Evolutionary conservation across 1,140 invertebrate species (phyloP).

Genomic region (Oryzaephilus surinamensis): DNA sequence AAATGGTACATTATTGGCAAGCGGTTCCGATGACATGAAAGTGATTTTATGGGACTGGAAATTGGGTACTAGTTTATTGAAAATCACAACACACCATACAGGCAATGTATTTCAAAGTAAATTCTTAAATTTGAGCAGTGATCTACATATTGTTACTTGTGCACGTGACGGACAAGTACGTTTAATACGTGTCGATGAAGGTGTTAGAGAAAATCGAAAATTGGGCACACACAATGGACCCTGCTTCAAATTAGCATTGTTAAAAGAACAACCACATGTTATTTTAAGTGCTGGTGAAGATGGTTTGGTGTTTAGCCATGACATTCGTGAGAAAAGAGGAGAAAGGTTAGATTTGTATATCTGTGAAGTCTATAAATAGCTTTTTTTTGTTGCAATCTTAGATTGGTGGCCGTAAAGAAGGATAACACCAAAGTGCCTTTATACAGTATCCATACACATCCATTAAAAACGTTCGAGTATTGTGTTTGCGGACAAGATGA

Average conservation of each 20-base stretch:
- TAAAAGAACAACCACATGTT: slow-evolving; percentile 61
- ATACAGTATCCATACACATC: slow-evolving; percentile 81
- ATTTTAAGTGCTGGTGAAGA: slow-evolving; percentile 85
- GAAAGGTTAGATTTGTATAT: slow-evolving; percentile 43
- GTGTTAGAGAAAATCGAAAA: slow-evolving; percentile 44
- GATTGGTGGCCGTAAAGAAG: slow-evolving; percentile 55
- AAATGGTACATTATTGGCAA: slow-evolving; percentile 60
- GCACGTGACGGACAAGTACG: slow-evolving; percentile 80
- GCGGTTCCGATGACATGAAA: slow-evolving; percentile 82
- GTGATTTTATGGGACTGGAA: slow-evolving; percentile 86
- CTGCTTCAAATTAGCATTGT: slow-evolving; percentile 69
- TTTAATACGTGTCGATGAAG: slow-evolving; percentile 26
- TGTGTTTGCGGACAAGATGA: slow-evolving; percentile 64
- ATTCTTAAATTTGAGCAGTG: slow-evolving; percentile 51
- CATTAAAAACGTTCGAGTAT: slow-evolving; percentile 65
- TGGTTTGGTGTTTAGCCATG: slow-evolving; percentile 66
- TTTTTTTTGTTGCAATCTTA: slow-evolving; percentile 34
- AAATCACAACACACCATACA: slow-evolving; percentile 67
- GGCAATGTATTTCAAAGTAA: slow-evolving; percentile 85
- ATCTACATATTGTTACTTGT: slow-evolving; percentile 76
- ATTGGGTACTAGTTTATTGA: slow-evolving; percentile 48
- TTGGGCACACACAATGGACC: slow-evolving; percentile 61
- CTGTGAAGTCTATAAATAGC: neutral
- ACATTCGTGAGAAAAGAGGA: slow-evolving; percentile 60
- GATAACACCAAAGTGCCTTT: slow-evolving; percentile 53